Evolutionary conservation across 2,113 vertebrate species (phyloP), one percentile per base, ranked within the genome.

Genomic region (Stegostoma tigrinum): DNA sequence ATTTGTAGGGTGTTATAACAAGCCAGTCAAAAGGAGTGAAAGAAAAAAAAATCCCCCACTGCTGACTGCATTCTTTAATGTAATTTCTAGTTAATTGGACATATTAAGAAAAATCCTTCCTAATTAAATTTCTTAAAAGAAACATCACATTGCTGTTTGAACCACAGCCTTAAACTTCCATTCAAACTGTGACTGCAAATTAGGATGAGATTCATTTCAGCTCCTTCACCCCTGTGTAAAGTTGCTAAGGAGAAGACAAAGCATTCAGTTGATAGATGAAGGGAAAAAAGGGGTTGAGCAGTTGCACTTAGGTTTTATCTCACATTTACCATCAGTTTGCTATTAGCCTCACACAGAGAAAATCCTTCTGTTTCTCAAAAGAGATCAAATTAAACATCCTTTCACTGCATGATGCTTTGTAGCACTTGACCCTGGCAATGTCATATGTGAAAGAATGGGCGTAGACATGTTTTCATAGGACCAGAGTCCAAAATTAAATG

Each of bases 41-140:
- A 42, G 55, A 55, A 94, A n/a, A 42, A 68, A n/a, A 42, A 68
- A 68, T 23, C 14, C 38, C 64, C 66, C 38, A 10, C 61, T 94
- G 66, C 42, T 67, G 21, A 42, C 21, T 94, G 67, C 66, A 70
- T 94, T 94, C 93, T 68, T 27, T 94, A 94, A 94, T 94, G 91
- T 21, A 66, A 27, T 94, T 94, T 42, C 93, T 94, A 70, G 24
- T 94, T 94, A 70, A 94, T 70, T 70, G 66, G 67, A 45, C 42
- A 27, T 48, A 94, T 94, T 70, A 70, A 68, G 93, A 67, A 42
- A 67, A 27, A 48, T 94, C 93, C 38, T 94, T 70, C 64, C 42
- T 38, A 42, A 94, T 68, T 94, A 70, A 94, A 68, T 70, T 67
- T 67, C 42, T 94, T 94, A 27, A 70, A 67, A 55, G 42, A 48